Conservation (phyloP, 2,888 invertebrate species). For the Tortricodes alternella region DNA sequence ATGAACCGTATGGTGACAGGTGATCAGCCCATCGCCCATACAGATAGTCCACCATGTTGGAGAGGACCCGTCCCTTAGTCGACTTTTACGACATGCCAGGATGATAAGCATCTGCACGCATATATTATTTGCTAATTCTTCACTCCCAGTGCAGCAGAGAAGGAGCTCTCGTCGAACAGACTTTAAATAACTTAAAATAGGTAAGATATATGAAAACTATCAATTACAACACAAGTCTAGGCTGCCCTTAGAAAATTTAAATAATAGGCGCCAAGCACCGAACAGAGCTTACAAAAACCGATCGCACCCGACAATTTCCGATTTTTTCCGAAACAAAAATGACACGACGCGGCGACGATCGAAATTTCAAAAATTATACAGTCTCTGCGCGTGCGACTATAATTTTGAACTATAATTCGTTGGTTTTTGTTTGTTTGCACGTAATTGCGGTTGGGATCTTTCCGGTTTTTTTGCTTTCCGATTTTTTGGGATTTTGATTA, state of each 20-base stretch:
- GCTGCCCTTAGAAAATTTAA: background rate
- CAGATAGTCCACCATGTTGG: too few relatives aligned
- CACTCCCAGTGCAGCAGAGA: too few relatives aligned
- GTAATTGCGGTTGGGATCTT: constrained; percentile 18
- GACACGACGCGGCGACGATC: constrained; percentile 2
- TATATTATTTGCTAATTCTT: too few relatives aligned
- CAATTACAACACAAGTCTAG: too few relatives aligned
- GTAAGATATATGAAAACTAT: too few relatives aligned
- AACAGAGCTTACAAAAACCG: background rate
- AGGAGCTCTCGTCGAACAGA: too few relatives aligned
- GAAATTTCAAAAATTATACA: constrained; percentile 22
- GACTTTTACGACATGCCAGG: too few relatives aligned
- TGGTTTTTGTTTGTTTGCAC: constrained; percentile 20
- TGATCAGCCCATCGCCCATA: too few relatives aligned
- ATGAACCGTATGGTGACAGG: too few relatives aligned
- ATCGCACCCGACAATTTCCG: constrained; percentile 3
- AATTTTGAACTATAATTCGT: constrained; percentile 31
- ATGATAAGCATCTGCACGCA: too few relatives aligned
- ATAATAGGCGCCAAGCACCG: background rate
- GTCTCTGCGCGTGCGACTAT: constrained; percentile 12
- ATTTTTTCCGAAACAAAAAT: constrained; percentile 17
- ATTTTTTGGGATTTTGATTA: background rate
- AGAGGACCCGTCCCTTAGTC: too few relatives aligned
- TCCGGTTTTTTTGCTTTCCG: constrained; percentile 15
- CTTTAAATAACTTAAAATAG: too few relatives aligned